Base-by-base conservation (phyloP, 2,113 vertebrate species). In the Phrynocephalus versicolor region DNA sequence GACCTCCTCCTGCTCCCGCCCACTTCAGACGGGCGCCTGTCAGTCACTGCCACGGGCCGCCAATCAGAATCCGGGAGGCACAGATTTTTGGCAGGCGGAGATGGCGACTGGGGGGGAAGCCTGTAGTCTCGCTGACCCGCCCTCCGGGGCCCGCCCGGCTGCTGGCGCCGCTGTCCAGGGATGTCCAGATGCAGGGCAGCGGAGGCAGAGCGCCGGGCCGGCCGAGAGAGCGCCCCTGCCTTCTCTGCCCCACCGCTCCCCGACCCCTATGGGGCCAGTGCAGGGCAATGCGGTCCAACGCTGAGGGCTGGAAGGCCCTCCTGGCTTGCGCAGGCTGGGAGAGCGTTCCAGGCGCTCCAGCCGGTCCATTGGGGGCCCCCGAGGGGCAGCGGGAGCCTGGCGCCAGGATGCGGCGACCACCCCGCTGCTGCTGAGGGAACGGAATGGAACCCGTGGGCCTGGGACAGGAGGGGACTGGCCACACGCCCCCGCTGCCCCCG, bases 371-470 rank as follows among this genome's bases (percentile, higher is more conserved):
- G 3, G 23, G 23, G 8, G 5, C 21, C 62, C 3, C 15, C 58
- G 58, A 60, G 58, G 70, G 70, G 5, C 30, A 62, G 14, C 15
- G 7, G 70, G 37, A 39, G 39, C 12, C 2, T 30, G 60, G 27
- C 62, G 35, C 37, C 23, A 30, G 25, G 21, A 45, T 65, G 71
- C 21, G 1, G 45, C 9, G 19, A 12, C 33, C 2, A 62, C 41
- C 41, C 5, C 1, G 58, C 37, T 7, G 57, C 39, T 33, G 35
- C 27, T 16, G 60, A 8, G 23, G 70, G n/a, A 6, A 51, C 35
- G 4, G 35, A 2, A 95, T 98, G 98, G 98, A 99, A 92, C 96
- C 96, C 85, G 95, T 96, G 37, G 97, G 96, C 33, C 97, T 98
- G 92, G 97, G 95, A 90, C 96, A 96, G 90, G 97, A 96, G 57